Evolutionary conservation across 2,113 vertebrate genomes (phyloP).

Genomic region (Physeter macrocephalus): DNA sequence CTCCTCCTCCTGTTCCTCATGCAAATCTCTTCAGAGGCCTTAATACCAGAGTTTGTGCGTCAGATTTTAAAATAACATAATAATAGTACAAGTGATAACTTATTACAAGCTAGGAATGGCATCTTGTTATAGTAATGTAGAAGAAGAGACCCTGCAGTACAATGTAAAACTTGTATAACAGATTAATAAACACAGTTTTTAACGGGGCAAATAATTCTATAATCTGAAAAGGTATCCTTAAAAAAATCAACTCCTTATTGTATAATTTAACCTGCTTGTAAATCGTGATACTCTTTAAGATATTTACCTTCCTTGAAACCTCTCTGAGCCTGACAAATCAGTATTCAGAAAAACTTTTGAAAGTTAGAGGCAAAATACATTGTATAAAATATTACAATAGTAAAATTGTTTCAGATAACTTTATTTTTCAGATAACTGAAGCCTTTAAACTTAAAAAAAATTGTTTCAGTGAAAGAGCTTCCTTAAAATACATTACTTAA

Average conservation of each 20-base stretch:
- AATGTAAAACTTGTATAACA: background rate
- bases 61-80: slow-evolving; percentile 19
- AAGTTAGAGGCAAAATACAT: slow-evolving; percentile 29
- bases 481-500: background rate
- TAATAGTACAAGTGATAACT: background rate
- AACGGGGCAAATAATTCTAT: background rate
- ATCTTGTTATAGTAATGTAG: background rate
- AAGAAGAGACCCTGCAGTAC: background rate
- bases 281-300: background rate
- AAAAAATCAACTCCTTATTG: background rate
- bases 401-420: background rate
- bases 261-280: background rate
- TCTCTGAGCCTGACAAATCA: background rate
- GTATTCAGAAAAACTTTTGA: slow-evolving; percentile 14
- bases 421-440: slow-evolving; percentile 12
- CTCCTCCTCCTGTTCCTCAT: background rate
- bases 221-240: slow-evolving; percentile 25
- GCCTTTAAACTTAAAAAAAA: background rate
- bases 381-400: background rate
- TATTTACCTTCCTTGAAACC: background rate
- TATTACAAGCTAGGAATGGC: background rate
- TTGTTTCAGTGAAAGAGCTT: slow-evolving; percentile 12
- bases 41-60: background rate
- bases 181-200: slow-evolving; percentile 4
- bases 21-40: background rate